A percentile compares a stretch with the other conserved stretches of the same genome.
These are phyloP conservation scores for Aricia agestis DNA, from an alignment of 1,140 invertebrate species.

Conservation along the genomic window DNA sequence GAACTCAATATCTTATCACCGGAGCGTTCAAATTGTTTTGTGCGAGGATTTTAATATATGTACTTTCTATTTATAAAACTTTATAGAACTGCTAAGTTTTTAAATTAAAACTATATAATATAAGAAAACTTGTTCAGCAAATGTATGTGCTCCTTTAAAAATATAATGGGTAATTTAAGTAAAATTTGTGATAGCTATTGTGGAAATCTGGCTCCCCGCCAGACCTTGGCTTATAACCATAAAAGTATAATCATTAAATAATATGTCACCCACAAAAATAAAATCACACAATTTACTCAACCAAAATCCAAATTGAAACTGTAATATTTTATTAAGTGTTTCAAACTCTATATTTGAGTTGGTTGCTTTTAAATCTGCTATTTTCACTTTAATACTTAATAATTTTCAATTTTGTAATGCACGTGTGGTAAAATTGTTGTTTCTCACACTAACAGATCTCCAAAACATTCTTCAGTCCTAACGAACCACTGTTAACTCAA, in stretches of 20 bases:
- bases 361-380: no score
- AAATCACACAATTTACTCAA: not conserved
- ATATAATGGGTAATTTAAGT: not conserved
- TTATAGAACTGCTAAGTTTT: no score
- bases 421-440: no score
- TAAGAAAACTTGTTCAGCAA: no score
- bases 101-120: no score
- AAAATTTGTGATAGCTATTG: not conserved
- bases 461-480: no score
- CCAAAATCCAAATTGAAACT: conserved; percentile 5
- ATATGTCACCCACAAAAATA: not conserved
- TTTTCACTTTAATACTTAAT: no score
- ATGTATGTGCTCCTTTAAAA: no score
- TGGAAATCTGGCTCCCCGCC: not conserved
- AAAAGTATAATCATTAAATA: conserved; percentile 4
- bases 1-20: not conserved
- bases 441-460: no score
- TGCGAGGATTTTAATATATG: not conserved
- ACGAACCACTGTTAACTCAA: not conserved
- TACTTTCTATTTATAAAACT: no score
- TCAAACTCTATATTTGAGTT: no score
- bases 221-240: conserved; percentile 11
- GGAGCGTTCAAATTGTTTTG: not conserved
- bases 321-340: not conserved
- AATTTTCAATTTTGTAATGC: no score